Conservation (phyloP, 64 coral and sea anemone species). For the Montipora foliosa region DNA sequence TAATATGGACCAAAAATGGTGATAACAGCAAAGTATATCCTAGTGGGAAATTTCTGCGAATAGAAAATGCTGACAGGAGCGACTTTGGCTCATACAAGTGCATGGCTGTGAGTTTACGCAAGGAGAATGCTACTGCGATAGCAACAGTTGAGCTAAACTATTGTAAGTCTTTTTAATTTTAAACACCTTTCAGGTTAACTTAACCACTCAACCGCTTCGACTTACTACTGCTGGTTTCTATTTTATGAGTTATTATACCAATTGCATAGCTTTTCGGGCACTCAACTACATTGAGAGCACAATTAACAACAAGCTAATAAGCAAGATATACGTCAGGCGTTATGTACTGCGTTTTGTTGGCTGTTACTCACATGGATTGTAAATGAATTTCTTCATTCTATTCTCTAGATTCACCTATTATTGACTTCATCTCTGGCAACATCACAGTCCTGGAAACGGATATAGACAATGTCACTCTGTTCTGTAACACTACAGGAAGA, state of each 20-base stretch:
- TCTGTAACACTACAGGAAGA: conserved; percentile 74
- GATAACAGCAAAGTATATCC: neutral
- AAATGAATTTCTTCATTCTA: neutral
- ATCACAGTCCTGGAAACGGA: conserved; percentile 7
- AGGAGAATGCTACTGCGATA: neutral
- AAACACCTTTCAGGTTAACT: no score
- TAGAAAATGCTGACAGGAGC: conserved; percentile 28
- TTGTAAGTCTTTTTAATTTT: neutral
- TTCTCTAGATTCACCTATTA: conserved; percentile 56
- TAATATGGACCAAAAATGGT: conserved; percentile 61
- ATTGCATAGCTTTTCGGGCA: no score
- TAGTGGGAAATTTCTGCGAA: conserved; percentile 2
- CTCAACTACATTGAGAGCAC: no score
- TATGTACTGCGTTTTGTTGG: no score
- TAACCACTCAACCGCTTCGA: no score
- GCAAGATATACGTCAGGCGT: no score
- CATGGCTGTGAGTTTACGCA: conserved; percentile 59
- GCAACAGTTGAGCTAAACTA: conserved; percentile 2
- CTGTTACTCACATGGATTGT: no score
- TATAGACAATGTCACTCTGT: conserved; percentile 12
- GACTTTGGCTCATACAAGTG: conserved; percentile 68
- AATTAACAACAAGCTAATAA: no score
- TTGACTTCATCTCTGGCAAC: conserved; percentile 32
- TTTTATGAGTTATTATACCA: no score
- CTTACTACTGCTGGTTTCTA: no score